phyloP scores from a whole-genome alignment of 2,888 invertebrate genomes.

The Venustoraphidia nigricollis region DNA sequence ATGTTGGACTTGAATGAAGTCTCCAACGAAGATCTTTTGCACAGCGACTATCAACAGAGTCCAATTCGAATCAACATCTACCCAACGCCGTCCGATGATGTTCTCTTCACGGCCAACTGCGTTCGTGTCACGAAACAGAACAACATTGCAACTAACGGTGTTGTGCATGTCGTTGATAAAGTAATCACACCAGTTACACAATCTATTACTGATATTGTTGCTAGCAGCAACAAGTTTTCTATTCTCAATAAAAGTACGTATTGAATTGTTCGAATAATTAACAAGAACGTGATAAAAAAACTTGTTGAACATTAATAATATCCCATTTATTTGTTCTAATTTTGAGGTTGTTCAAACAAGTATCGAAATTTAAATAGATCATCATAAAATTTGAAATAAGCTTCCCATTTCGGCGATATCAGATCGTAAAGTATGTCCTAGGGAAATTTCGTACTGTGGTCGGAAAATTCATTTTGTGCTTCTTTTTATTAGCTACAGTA shows the following conservation, averaged over 20 bases:
- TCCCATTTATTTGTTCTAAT: no score
- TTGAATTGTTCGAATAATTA: slow-evolving; percentile 1
- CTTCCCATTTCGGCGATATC: no score
- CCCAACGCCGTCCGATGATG: slow-evolving; percentile 29
- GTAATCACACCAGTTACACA: slow-evolving; percentile 38
- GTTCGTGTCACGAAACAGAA: slow-evolving; percentile 42
- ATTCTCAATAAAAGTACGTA: slow-evolving; percentile 33
- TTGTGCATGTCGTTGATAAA: slow-evolving; percentile 46
- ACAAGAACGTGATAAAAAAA: no score
- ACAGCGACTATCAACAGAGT: slow-evolving; percentile 29
- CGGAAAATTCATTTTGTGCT: no score
- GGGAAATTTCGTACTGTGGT: no score
- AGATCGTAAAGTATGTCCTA: no score
- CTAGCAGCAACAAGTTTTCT: slow-evolving; percentile 38
- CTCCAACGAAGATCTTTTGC: slow-evolving; percentile 36
- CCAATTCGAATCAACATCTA: slow-evolving; percentile 41
- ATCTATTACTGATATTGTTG: slow-evolving; percentile 39
- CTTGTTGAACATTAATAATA: no score
- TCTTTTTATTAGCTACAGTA: no score
- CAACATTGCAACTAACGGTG: slow-evolving; percentile 45
- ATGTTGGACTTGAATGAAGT: slow-evolving; percentile 38
- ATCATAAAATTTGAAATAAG: no score
- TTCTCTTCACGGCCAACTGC: slow-evolving; percentile 50
- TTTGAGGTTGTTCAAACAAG: no score
- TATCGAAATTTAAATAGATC: no score